Conservation (phyloP, 2,797 vertebrate genomes). For the Xenops minutus region DNA sequence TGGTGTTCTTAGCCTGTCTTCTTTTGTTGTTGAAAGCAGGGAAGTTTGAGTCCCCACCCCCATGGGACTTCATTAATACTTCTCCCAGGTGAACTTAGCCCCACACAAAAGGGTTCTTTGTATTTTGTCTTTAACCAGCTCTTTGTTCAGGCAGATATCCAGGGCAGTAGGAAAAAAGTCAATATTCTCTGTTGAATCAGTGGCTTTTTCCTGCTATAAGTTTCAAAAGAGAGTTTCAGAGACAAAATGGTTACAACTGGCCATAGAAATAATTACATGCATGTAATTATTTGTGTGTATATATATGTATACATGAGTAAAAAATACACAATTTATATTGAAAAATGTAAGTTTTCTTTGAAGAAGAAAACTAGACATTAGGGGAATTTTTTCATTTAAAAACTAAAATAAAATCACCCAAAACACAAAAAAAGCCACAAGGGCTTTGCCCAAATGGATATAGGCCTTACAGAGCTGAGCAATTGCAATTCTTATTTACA, state of each 20-base stretch:
- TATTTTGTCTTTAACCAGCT: conserved; percentile 70
- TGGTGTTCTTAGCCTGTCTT: conserved; percentile 18
- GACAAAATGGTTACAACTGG: background rate
- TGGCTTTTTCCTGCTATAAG: conserved; percentile 54
- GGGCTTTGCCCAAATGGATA: background rate
- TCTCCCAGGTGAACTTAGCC: conserved; percentile 73
- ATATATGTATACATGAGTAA: background rate
- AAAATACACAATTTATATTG: background rate
- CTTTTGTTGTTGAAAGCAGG: conserved; percentile 55
- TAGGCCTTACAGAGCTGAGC: background rate
- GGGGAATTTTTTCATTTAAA: background rate
- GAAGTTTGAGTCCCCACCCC: conserved; percentile 52
- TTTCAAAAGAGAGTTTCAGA: conserved; percentile 62
- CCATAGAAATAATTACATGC: background rate
- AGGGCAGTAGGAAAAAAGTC: conserved; percentile 68
- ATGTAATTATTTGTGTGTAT: too few relatives aligned
- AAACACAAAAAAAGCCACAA: background rate
- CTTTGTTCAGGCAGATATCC: conserved; percentile 76
- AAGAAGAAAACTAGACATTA: background rate
- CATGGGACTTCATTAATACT: conserved; percentile 74
- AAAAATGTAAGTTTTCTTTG: background rate
- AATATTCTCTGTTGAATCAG: conserved; percentile 71
- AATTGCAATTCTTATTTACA: background rate
- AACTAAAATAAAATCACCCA: background rate
- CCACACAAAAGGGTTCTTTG: conserved; percentile 77